These are phyloP conservation scores for Gulo gulo DNA, from an alignment of 2,113 vertebrate genomes.

Conservation along the genomic window DNA sequence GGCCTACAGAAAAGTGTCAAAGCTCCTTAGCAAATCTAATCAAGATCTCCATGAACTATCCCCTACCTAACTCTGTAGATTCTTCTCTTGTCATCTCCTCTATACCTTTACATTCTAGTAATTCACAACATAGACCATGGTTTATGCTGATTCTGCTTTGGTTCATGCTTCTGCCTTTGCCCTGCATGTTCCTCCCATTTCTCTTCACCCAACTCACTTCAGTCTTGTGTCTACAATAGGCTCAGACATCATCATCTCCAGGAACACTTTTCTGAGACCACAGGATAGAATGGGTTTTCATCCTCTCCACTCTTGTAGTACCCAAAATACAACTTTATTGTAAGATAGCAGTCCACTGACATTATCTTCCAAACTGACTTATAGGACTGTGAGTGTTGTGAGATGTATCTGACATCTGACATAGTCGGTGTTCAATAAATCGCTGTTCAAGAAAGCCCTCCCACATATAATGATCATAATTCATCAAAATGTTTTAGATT, in stretches of 20 bases:
- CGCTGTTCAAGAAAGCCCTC: not conserved
- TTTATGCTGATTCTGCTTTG: not conserved
- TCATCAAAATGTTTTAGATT: not conserved
- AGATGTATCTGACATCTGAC: not conserved
- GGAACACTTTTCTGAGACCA: not conserved
- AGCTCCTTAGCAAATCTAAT: not conserved
- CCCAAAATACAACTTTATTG: not conserved
- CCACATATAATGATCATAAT: not conserved
- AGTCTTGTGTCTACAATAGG: not conserved
- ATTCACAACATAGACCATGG: not conserved
- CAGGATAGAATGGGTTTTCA: not conserved
- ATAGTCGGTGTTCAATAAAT: not conserved
- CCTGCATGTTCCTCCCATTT: not conserved
- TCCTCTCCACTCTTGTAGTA: not conserved
- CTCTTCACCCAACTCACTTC: not conserved
- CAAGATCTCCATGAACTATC: not conserved
- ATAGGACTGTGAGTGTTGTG: not conserved
- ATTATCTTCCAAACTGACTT: not conserved
- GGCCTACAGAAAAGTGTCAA: not conserved
- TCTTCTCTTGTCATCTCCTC: not conserved
- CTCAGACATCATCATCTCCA: not conserved
- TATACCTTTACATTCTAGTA: not conserved
- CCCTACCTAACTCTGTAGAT: not conserved
- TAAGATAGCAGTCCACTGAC: not conserved
- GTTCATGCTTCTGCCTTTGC: not conserved